A percentile compares a stretch with the other conserved stretches of the same genome.
Evolutionary conservation across 37 sponge, comb jelly and placozoan species (phyloP).

Genomic region (Ianthella basta): DNA sequence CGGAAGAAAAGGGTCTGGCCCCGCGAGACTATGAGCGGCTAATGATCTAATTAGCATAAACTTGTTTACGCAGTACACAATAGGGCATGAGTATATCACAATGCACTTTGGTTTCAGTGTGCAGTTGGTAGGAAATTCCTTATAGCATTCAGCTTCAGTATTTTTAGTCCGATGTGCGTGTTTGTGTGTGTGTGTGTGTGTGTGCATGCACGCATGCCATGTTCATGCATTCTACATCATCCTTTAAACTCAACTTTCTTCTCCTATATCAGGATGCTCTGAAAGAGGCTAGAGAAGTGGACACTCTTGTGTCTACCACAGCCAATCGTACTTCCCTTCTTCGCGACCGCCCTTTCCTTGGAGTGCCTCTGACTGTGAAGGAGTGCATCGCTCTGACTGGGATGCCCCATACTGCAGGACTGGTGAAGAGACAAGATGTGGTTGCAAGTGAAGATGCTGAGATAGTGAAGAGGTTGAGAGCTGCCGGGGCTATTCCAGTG

Average conservation of each 20-base stretch:
- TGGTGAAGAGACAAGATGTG: conserved; percentile 32
- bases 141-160: too few species aligned
- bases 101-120: too few species aligned
- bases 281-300: conserved; percentile 35
- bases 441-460: conserved; percentile 52
- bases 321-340: background rate
- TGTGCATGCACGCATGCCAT: background rate
- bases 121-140: too few species aligned
- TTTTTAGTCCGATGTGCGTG: background rate
- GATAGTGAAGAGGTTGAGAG: conserved; percentile 44
- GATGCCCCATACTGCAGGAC: conserved; percentile 56
- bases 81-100: too few species aligned
- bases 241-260: too few species aligned
- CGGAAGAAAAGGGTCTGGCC: too few species aligned
- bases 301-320: conserved; percentile 16
- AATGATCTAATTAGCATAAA: background rate
- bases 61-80: background rate
- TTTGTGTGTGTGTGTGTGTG: background rate
- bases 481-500: conserved; percentile 69
- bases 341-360: conserved; percentile 48
- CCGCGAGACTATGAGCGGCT: too few species aligned
- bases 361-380: conserved; percentile 71
- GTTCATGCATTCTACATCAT: too few species aligned
- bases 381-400: conserved; percentile 56
- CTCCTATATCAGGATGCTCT: conserved; percentile 38